Evolutionary conservation across 2,888 invertebrate species (phyloP), one percentile per base, ranked within the genome.

Genomic region (Zootermopsis nevadensis): DNA sequence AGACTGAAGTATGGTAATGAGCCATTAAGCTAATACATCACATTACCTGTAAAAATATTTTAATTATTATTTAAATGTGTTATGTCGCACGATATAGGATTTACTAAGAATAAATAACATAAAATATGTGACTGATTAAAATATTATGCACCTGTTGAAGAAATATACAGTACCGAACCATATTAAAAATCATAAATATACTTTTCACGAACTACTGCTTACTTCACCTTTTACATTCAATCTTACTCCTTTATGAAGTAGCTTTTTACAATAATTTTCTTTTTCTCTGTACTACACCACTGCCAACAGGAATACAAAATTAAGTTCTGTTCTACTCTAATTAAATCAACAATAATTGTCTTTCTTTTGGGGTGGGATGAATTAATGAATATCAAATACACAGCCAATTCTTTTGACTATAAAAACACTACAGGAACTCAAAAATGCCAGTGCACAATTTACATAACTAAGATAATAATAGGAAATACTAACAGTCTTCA

Each of bases 371-470:
- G 33, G 31, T 33, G 6, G 33, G 33, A 33, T 69, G 69, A 69
- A 33, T 33, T 69, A 12, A 33, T 55, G 33, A 55, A 24, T 77
- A 77, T 77, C 55, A 77, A 77, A 77, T 77, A 30, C 77, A 77
- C 77, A 77, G 77, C 77, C 77, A 77, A 55, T 30, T 31, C 33
- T 77, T 76, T 77, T n/a, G 15, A 55, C 12, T 77, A 55, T 53
- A 38, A 77, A 77, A 48, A 77, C 38, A 38, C 30, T 42, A 77
- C 55, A 77, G 77, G 77, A 77, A 77, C 77, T 77, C 22, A 77
- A 33, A 77, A 77, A 2, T 27, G 27, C 1, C 4, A 0, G 3
- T 60, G 27, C 27, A n/a, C 1, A n/a, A 33, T 69, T 69, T 30
- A 69, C 31, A 69, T 33, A 69, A 33, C 31, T 1, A 22, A 33